phyloP scores from a whole-genome alignment of 2,113 vertebrate genomes.

The Columbina picui region DNA sequence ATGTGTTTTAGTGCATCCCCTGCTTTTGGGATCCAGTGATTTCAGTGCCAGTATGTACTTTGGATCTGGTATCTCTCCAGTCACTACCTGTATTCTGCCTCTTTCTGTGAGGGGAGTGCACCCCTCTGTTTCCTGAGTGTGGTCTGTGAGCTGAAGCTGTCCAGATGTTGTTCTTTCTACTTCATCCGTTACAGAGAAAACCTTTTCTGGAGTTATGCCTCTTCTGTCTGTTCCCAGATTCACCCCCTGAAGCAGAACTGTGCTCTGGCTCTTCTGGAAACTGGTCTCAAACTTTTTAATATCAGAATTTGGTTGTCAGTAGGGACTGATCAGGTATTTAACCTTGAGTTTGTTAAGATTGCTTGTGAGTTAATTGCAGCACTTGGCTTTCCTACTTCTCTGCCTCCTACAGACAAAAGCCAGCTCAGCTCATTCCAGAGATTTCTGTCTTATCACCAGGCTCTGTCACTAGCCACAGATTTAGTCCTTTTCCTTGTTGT shows the following conservation, averaged over 20 bases:
- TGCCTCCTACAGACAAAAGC: background rate
- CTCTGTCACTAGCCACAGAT: background rate
- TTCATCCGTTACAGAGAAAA: background rate
- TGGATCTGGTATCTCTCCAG: background rate
- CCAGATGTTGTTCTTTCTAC: background rate
- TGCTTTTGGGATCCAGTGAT: background rate
- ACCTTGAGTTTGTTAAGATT: background rate
- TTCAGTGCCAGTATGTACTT: background rate
- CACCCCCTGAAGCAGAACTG: background rate
- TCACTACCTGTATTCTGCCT: background rate
- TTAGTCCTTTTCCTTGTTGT: background rate
- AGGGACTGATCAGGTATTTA: background rate
- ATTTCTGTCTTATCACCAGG: constrained; percentile 43
- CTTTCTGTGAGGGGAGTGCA: background rate
- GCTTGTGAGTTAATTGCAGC: background rate
- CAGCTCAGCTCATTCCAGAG: constrained; percentile 39
- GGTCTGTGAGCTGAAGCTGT: background rate
- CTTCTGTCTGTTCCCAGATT: background rate
- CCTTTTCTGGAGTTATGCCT: background rate
- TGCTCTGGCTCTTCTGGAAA: background rate
- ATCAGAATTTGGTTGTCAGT: background rate
- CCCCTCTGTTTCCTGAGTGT: background rate
- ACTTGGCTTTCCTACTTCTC: background rate
- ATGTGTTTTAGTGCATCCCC: background rate
- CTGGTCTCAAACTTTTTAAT: background rate